phyloP scores from a whole-genome alignment of 2,113 vertebrate species.

The Lanius collurio region DNA sequence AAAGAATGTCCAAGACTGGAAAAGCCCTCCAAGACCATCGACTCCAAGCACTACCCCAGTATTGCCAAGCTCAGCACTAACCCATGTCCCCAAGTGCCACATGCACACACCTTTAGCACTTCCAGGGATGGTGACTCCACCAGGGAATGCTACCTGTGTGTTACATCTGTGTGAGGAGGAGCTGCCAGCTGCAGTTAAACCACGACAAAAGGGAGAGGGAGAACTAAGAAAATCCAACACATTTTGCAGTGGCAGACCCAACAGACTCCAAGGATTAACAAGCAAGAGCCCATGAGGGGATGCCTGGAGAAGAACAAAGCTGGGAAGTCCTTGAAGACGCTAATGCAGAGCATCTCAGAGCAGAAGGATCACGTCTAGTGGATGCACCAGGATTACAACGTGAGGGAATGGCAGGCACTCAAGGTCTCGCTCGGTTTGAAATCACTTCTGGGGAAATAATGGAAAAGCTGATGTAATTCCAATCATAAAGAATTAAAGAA shows the following conservation, averaged over 20 bases:
- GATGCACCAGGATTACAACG: not conserved
- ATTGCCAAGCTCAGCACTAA: not conserved
- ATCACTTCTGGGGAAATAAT: conserved; percentile 43
- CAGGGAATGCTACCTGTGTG: not conserved
- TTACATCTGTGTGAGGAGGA: not conserved
- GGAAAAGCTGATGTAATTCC: conserved; percentile 36
- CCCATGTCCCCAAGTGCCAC: not conserved
- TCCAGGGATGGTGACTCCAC: not conserved
- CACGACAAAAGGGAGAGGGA: not conserved
- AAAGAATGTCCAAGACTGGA: not conserved
- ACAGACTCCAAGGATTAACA: not conserved
- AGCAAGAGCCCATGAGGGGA: not conserved
- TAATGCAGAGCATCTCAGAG: not conserved
- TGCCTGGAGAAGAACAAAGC: not conserved
- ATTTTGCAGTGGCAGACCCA: not conserved
- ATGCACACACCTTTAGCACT: not conserved
- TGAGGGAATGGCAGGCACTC: not conserved
- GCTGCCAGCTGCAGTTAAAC: not conserved
- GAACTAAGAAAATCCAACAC: not conserved
- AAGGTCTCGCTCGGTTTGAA: conserved; percentile 13
- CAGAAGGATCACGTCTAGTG: not conserved
- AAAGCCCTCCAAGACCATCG: not conserved
- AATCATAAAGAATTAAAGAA: conserved; percentile 63
- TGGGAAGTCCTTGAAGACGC: not conserved
- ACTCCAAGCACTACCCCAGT: not conserved